Base-by-base conservation (phyloP, 2,888 invertebrate genomes). In the Nemapogon koenigi region DNA sequence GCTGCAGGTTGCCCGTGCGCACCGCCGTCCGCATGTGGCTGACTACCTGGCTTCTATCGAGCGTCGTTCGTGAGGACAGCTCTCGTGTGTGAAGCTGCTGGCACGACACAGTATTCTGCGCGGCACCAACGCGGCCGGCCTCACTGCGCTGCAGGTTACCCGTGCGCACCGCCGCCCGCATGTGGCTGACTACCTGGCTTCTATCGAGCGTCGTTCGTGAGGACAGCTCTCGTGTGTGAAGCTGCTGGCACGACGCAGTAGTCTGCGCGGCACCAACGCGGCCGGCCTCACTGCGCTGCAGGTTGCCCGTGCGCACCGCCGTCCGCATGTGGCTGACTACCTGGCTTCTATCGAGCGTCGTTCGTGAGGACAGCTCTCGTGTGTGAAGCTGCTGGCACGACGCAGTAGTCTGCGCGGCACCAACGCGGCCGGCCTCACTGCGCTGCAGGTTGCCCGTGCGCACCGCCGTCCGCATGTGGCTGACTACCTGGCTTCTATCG, bases 11-110 rank as follows among this genome's bases (percentile, higher is more conserved):
- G 90, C 91, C 3, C 50, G 59, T 11, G 76, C 81, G 41, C 79
- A 81, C 27, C 60, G 81, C 38, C 72, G 81, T 41, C 63, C 53
- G 25, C 73, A 81, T 49, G 82, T 85, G n/a, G 71, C 68, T 33
- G 79, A 81, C 46, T 84, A 83, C 57, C 62, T 84, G 38, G n/a
- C n/a, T n/a, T n/a, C n/a, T n/a, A n/a, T n/a, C n/a, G n/a, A n/a
- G n/a, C n/a, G n/a, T n/a, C n/a, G n/a, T n/a, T n/a, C n/a, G n/a
- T n/a, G n/a, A n/a, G 95, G 94, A 0, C 91, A 92, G 57, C 80
- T 91, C 61, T 73, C 87, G 2, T 89, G 93, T 35, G 89, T 89
- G 40, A 87, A 89, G 55, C 85, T 89, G 57, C 73, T 94, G 28
- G 86, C 87, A 45, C 88, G 87, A 33, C 82, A 80, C 39, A 84